phyloP scores from a whole-genome alignment of 2,113 vertebrate species.

The Verasper variegatus region DNA sequence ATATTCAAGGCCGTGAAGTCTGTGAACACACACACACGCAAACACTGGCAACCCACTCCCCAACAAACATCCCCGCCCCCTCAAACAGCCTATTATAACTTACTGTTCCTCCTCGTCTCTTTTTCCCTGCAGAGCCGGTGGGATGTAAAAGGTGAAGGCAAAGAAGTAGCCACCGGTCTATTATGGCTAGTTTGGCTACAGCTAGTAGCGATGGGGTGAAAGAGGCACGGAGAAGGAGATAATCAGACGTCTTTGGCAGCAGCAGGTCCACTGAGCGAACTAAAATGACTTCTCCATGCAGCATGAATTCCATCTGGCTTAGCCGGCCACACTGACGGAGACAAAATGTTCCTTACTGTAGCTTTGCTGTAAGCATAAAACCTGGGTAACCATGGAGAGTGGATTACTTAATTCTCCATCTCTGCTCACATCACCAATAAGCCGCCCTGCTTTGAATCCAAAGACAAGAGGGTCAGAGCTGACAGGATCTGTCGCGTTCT shows the following conservation, averaged over 20 bases:
- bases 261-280: slow-evolving; percentile 19
- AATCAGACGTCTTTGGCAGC: slow-evolving; percentile 54
- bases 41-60: slow-evolving; percentile 19
- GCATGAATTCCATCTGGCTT: slow-evolving; percentile 60
- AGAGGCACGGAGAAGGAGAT: slow-evolving; percentile 29
- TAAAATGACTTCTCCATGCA: slow-evolving; percentile 57
- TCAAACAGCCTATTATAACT: slow-evolving; percentile 39
- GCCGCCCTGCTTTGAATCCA: slow-evolving; percentile 51
- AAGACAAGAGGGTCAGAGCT: slow-evolving; percentile 61
- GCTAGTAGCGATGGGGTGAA: slow-evolving; percentile 24
- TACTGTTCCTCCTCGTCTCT: slow-evolving; percentile 41
- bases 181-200: slow-evolving; percentile 16
- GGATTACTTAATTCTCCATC: slow-evolving; percentile 42
- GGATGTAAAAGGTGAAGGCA: slow-evolving; percentile 42
- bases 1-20: slow-evolving; percentile 51
- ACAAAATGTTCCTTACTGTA: slow-evolving; percentile 55
- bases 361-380: slow-evolving; percentile 40
- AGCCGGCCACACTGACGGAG: slow-evolving; percentile 27
- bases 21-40: slow-evolving; percentile 33
- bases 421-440: slow-evolving; percentile 60
- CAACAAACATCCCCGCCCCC: slow-evolving; percentile 27
- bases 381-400: slow-evolving; percentile 46
- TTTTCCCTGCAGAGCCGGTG: slow-evolving; percentile 20
- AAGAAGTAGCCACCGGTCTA: slow-evolving; percentile 34
- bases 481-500: slow-evolving; percentile 41